phyloP scores from a whole-genome alignment of 53 echinoderm and acorn worm genomes.

The Apostichopus leukothele region DNA sequence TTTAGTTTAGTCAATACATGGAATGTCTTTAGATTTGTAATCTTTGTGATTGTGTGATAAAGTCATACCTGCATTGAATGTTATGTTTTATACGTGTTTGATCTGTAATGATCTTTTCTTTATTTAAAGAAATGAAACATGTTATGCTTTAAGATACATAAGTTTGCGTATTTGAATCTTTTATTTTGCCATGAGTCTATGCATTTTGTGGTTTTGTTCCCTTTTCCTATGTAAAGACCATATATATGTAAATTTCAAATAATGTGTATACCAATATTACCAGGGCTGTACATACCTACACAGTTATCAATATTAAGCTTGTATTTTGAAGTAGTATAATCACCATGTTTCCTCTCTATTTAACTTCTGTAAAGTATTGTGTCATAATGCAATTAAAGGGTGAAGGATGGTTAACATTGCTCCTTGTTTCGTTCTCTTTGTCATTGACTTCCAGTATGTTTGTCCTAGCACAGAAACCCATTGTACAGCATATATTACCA shows the following conservation, averaged over 20 bases:
- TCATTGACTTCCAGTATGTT: not conserved
- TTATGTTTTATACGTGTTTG: too few species aligned
- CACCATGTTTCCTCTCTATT: not conserved
- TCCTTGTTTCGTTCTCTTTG: not conserved
- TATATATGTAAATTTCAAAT: not conserved
- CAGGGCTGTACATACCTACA: not conserved
- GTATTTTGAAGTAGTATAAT: not conserved
- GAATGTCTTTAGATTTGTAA: too few species aligned
- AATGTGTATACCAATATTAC: not conserved
- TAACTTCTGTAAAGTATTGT: not conserved
- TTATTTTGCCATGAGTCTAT: not conserved
- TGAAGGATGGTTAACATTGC: not conserved
- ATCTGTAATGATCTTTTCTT: too few species aligned
- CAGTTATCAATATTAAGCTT: constrained; percentile 3
- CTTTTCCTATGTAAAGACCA: not conserved
- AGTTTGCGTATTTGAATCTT: too few species aligned
- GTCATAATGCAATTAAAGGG: constrained; percentile 7
- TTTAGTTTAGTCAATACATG: too few species aligned
- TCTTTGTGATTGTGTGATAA: too few species aligned
- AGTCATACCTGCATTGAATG: too few species aligned
- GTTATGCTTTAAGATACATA: too few species aligned
- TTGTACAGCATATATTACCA: too few species aligned
- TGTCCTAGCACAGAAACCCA: too few species aligned
- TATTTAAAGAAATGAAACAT: too few species aligned
- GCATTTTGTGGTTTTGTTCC: constrained; percentile 10